Evolutionary conservation across 2,888 invertebrate genomes (phyloP).

Genomic region (Selenia dentaria): DNA sequence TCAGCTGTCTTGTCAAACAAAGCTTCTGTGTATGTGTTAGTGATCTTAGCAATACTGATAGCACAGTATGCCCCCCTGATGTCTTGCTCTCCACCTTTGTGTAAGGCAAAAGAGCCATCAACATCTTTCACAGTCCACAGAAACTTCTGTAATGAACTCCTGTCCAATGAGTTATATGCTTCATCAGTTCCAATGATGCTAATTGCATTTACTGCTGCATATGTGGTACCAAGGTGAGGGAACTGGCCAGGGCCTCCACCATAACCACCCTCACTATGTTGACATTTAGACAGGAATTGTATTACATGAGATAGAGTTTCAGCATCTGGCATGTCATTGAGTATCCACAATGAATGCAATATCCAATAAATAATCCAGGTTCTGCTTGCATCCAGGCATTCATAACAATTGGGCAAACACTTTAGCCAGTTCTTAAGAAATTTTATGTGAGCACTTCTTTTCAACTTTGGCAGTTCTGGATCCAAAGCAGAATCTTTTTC

Average conservation of each 20-base stretch:
- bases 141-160: slow-evolving; percentile 90
- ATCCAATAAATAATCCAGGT: slow-evolving; percentile 99
- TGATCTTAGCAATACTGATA: slow-evolving; percentile 93
- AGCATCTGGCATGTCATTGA: slow-evolving; percentile 75
- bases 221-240: slow-evolving; percentile 98
- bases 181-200: slow-evolving; percentile 95
- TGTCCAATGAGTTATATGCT: slow-evolving; percentile 94
- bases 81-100: slow-evolving; percentile 96
- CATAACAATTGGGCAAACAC: slow-evolving; percentile 88
- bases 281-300: slow-evolving; percentile 85
- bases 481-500: slow-evolving; percentile 72
- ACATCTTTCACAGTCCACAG: slow-evolving; percentile 90
- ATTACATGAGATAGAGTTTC: slow-evolving; percentile 67
- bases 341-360: slow-evolving; percentile 93
- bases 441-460: slow-evolving; percentile 86
- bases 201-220: slow-evolving; percentile 97
- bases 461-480: slow-evolving; percentile 85
- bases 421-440: slow-evolving; percentile 88
- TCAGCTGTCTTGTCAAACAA: slow-evolving; percentile 94
- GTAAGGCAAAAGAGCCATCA: slow-evolving; percentile 97
- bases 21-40: slow-evolving; percentile 90
- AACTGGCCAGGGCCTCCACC: slow-evolving; percentile 97
- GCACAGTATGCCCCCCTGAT: slow-evolving; percentile 99
- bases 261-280: slow-evolving; percentile 93
- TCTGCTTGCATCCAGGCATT: slow-evolving; percentile 96